A percentile compares a stretch with the other conserved stretches of the same genome.
Evolutionary conservation across 2,113 vertebrate genomes (phyloP).

Genomic region (Pleuronectes platessa): DNA sequence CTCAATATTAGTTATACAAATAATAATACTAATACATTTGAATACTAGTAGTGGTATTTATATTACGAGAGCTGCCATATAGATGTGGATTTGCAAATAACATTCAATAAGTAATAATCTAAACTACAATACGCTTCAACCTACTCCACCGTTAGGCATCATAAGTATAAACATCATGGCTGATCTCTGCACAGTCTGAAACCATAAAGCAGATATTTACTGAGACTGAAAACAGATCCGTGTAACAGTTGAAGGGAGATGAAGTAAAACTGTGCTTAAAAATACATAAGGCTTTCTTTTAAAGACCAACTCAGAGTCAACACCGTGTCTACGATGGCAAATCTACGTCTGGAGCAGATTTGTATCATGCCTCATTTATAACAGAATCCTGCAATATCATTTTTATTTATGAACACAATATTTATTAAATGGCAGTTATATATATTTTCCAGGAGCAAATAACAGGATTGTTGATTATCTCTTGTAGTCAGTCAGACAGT

Average conservation of each 20-base stretch:
- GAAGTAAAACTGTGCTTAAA: slow-evolving; percentile 28
- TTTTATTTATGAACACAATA: slow-evolving; percentile 14
- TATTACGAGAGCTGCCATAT: no score
- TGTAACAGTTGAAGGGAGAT: slow-evolving; percentile 6
- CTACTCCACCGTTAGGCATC: no score
- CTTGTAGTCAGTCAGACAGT: slow-evolving; percentile 2
- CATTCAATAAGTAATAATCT: no score
- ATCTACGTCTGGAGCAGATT: slow-evolving; percentile 11
- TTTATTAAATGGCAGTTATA: background rate
- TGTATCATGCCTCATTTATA: background rate
- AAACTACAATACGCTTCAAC: no score
- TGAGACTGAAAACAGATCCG: no score
- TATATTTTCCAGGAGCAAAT: background rate
- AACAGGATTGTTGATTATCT: slow-evolving; percentile 14
- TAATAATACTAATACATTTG: no score
- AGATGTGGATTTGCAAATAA: no score
- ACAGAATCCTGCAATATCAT: background rate
- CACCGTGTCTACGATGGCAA: slow-evolving; percentile 6
- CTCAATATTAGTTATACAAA: no score
- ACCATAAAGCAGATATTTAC: no score
- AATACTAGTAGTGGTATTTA: no score
- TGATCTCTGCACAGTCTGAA: no score
- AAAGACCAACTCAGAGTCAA: slow-evolving; percentile 23
- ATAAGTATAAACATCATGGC: no score
- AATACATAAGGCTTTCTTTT: slow-evolving; percentile 16